Conservation (phyloP, 2,797 vertebrate species). For the Diglossa cyanea region DNA sequence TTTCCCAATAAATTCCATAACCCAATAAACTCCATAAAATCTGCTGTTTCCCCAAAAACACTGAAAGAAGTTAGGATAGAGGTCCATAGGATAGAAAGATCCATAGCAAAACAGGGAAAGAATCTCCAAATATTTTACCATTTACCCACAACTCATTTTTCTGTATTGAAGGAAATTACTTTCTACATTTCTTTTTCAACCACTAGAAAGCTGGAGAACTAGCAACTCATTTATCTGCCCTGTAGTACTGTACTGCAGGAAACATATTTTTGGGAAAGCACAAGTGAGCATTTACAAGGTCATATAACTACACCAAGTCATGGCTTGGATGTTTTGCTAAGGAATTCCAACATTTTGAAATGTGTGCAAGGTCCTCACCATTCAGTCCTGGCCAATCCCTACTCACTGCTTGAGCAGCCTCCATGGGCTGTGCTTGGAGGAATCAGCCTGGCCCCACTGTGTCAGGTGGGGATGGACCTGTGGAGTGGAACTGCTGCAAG, state of each 20-base stretch:
- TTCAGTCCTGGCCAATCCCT: background rate
- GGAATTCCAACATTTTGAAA: background rate
- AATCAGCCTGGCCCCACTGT: background rate
- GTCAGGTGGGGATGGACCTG: background rate
- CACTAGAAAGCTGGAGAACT: background rate
- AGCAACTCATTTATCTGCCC: background rate
- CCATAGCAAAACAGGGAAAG: background rate
- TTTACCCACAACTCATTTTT: background rate
- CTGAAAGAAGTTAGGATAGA: background rate
- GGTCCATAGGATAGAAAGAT: background rate
- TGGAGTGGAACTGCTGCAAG: background rate
- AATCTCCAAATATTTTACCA: background rate
- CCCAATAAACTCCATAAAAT: background rate
- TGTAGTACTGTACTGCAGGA: background rate
- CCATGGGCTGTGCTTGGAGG: background rate
- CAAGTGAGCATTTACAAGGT: background rate
- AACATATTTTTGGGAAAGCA: background rate
- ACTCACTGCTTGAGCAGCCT: rapidly evolving
- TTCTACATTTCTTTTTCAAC: background rate
- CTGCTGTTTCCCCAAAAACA: background rate
- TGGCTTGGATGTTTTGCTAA: background rate
- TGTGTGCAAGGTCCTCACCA: background rate
- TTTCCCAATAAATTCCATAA: background rate
- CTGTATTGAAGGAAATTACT: background rate
- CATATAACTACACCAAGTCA: background rate